A percentile compares a stretch with the other conserved stretches of the same genome.
phyloP scores from a whole-genome alignment of 1,140 invertebrate genomes.

The Aphaenogaster rudis region DNA sequence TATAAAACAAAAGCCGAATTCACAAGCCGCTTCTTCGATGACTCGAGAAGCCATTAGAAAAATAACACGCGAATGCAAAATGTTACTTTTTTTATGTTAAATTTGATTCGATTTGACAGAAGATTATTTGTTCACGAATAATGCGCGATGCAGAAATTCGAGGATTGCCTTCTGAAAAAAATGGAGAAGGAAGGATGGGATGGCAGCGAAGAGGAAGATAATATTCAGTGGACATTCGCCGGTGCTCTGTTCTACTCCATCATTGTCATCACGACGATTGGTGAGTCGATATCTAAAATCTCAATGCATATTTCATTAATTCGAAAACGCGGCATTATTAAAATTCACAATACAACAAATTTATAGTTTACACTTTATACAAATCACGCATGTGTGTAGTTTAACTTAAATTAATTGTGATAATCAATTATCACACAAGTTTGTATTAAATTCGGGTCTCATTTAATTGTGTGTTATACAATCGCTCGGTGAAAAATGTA shows the following conservation, averaged over 20 bases:
- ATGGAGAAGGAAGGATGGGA: slow-evolving; percentile 97
- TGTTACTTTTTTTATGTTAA: slow-evolving; percentile 30
- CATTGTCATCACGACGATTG: slow-evolving; percentile 98
- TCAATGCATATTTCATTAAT: not conserved
- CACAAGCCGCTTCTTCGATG: not conserved
- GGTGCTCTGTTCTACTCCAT: slow-evolving; percentile 98
- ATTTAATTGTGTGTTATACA: not conserved
- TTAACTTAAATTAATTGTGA: slow-evolving; percentile 10
- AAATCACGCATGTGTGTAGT: not conserved
- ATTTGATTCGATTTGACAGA: slow-evolving; percentile 2
- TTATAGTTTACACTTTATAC: not conserved
- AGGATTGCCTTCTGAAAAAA: slow-evolving; percentile 92
- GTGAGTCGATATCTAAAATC: slow-evolving; percentile 87
- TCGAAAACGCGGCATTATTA: not conserved
- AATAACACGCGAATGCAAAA: slow-evolving; percentile 10
- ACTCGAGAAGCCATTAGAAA: not conserved
- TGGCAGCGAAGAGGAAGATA: slow-evolving; percentile 92
- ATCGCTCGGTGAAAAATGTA: not conserved
- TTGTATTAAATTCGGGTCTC: slow-evolving; percentile 7
- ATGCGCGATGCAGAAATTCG: slow-evolving; percentile 89
- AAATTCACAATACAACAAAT: not conserved
- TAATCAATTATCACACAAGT: not conserved
- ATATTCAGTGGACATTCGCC: slow-evolving; percentile 95
- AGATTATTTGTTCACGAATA: not conserved
- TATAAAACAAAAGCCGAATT: not conserved